These are phyloP conservation scores for Erynnis tages DNA, from an alignment of 2,888 invertebrate genomes.

Conservation along the genomic window DNA sequence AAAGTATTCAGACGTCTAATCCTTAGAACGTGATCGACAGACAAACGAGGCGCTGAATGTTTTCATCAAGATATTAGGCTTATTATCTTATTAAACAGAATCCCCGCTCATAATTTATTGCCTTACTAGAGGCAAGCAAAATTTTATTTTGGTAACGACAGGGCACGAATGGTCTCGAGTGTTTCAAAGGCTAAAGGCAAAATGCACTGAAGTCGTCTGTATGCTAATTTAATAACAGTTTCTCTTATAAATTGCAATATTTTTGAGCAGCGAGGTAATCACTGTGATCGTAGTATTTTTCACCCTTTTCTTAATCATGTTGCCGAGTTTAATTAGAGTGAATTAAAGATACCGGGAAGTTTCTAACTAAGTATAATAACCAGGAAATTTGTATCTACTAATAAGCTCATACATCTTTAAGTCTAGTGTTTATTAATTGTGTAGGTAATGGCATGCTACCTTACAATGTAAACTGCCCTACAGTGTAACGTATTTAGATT, in stretches of 20 bases:
- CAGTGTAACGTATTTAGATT: too few species aligned
- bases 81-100: conserved; percentile 14
- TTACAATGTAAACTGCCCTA: too few species aligned
- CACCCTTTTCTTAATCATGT: conserved; percentile 50
- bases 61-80: conserved; percentile 10
- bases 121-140: conserved; percentile 13
- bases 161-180: conserved; percentile 41
- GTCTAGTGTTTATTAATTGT: too few species aligned
- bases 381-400: too few species aligned
- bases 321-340: conserved; percentile 25
- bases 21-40: background rate
- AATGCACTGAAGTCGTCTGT: conserved; percentile 60
- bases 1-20: conserved; percentile 5
- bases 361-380: too few species aligned
- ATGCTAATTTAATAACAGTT: conserved; percentile 73
- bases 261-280: conserved; percentile 56
- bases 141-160: conserved; percentile 11
- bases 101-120: conserved; percentile 11
- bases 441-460: too few species aligned
- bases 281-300: conserved; percentile 57
- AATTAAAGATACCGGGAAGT: background rate
- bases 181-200: conserved; percentile 59
- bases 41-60: background rate
- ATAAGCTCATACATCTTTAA: too few species aligned
- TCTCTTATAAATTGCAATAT: conserved; percentile 63